Evolutionary conservation across 1,140 invertebrate genomes (phyloP), one percentile per base, ranked within the genome.

Genomic region (Drosophila suzukii): DNA sequence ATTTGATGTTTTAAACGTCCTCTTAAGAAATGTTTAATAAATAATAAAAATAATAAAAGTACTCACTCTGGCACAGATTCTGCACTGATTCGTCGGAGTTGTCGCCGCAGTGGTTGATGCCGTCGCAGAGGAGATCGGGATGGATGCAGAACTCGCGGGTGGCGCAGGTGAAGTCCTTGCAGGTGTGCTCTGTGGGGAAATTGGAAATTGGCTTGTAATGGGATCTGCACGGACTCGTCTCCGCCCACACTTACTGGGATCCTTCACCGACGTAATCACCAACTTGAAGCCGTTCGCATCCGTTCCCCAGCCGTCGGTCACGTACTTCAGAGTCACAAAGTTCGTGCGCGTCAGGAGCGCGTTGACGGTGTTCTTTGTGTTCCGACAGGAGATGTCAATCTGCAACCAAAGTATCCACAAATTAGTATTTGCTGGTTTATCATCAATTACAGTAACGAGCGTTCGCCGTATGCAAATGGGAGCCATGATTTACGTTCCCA

Each of bases 261-360:
- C 97, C 93, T 98, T 98, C 89, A 98, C 96, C 73, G 97, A 97
- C 47, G 97, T 98, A 93, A 98, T 98, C 92, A 98, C 96, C 71
- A 98, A 95, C 81, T 96, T 96, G 94, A 98, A 98, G 66, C 97
- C 97, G 93, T 98, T 98, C 75, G 95, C 94, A 91, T 97, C 95
- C 56, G 97, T 97, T 55, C 97, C 97, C 96, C 97, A 98, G 84
- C 94, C 95, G 93, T 98, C 97, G 41, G 97, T 98, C 85, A 97
- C 96, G 94, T 98, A 98, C 93, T 97, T 97, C 72, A 98, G 94
- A 24, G 97, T 98, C 47, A 98, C 96, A 93, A 97, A 98, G 94
- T 98, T 98, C 90, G 96, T 97, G 78, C 96, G 95, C 36, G 97
- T 98, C 93, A 97, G 97, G 92, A 98, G 96, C 60, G 96, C 95